Evolutionary conservation across 2,113 vertebrate species (phyloP).

Genomic region (Serinus canaria): DNA sequence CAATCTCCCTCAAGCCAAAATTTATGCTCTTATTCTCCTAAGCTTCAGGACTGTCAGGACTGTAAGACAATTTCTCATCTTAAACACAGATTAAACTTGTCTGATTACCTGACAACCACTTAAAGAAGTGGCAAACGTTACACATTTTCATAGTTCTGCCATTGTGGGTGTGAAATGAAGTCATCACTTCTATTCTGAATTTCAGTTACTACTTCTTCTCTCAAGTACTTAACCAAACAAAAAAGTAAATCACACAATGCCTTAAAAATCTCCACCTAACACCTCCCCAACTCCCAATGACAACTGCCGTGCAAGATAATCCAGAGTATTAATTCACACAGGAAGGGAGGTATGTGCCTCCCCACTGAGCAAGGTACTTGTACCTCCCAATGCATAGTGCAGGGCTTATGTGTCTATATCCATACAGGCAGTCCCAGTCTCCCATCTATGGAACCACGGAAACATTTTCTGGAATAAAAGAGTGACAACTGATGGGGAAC

Average conservation of each 20-base stretch:
- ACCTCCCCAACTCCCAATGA: not conserved
- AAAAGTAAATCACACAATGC: not conserved
- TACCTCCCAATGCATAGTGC: not conserved
- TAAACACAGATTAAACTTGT: not conserved
- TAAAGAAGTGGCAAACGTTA: not conserved
- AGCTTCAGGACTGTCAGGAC: not conserved
- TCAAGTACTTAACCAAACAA: not conserved
- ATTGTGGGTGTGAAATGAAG: not conserved
- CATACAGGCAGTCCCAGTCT: not conserved
- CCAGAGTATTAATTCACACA: not conserved
- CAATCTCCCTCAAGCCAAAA: not conserved
- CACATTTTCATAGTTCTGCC: not conserved
- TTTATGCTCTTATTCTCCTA: not conserved
- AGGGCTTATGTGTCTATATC: not conserved
- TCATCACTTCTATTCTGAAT: not conserved
- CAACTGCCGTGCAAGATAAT: not conserved
- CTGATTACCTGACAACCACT: not conserved
- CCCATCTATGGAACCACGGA: not conserved
- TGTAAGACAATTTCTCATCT: not conserved
- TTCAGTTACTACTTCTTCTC: conserved; percentile 18
- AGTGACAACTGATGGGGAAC: not conserved
- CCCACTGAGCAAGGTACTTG: fast-evolving
- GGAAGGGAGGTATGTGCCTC: not conserved
- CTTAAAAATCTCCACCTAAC: not conserved
- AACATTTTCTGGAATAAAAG: not conserved